Evolutionary conservation across 23 tunicate species (phyloP).

Genomic region (Halocynthia roretzi): DNA sequence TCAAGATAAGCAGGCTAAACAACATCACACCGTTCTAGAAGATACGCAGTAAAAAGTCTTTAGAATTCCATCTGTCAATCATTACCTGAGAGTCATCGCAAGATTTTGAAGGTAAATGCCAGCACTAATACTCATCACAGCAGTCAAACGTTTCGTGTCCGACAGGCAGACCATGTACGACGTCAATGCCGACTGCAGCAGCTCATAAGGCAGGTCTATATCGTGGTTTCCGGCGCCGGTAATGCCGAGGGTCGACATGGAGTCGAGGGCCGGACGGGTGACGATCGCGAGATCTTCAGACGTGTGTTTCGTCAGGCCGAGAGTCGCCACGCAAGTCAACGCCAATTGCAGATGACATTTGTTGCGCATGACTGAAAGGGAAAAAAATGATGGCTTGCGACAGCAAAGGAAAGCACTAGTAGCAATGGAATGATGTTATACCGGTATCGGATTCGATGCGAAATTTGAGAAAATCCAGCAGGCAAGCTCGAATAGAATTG

Average conservation of each 20-base stretch:
- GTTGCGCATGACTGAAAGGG: not conserved
- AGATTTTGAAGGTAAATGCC: constrained; percentile 13
- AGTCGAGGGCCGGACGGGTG: not conserved
- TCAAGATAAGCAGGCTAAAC: too few species aligned
- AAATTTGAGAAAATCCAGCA: constrained; percentile 4
- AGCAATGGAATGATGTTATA: not conserved
- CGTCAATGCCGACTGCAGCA: constrained; percentile 6
- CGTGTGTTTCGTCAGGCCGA: constrained; percentile 14
- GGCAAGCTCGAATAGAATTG: constrained; percentile 1
- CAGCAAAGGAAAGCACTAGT: not conserved
- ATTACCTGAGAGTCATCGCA: constrained; percentile 20
- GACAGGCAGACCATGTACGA: constrained; percentile 8
- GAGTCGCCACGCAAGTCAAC: constrained; percentile 3
- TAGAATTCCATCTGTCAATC: too few species aligned
- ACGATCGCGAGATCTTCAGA: not conserved
- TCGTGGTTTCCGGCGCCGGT: not conserved
- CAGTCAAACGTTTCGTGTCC: not conserved
- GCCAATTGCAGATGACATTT: not conserved
- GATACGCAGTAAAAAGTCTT: too few species aligned
- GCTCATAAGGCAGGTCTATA: constrained; percentile 15
- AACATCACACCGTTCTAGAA: too few species aligned
- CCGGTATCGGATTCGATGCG: not conserved
- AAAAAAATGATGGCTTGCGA: not conserved
- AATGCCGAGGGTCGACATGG: not conserved
- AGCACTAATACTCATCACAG: constrained; percentile 1